Evolutionary conservation across 2,113 vertebrate genomes (phyloP).

Genomic region (Tenebrosternarchus preto): DNA sequence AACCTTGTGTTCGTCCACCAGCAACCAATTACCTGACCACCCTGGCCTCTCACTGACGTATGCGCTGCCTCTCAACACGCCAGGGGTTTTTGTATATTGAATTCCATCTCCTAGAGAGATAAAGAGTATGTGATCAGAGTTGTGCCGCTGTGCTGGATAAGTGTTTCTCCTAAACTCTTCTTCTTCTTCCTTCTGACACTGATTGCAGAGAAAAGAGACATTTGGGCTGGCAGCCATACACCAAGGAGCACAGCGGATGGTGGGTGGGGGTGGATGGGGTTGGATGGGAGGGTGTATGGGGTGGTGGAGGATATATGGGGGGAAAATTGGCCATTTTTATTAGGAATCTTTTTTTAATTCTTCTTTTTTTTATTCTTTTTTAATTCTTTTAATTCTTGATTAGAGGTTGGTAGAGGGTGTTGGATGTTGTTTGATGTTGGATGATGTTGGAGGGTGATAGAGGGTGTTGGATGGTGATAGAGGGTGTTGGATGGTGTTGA

Average conservation of each 20-base stretch:
- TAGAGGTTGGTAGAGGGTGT: too few species aligned
- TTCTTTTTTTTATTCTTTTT: too few species aligned
- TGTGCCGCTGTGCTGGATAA: constrained; percentile 81
- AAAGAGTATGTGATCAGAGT: constrained; percentile 89
- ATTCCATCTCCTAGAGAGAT: constrained; percentile 90
- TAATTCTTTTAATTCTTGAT: too few species aligned
- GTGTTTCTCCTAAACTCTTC: constrained; percentile 80
- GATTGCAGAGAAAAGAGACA: constrained; percentile 78
- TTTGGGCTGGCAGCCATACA: constrained; percentile 68
- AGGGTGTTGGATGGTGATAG: too few species aligned
- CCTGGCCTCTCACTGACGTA: constrained; percentile 85
- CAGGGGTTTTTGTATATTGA: constrained; percentile 85
- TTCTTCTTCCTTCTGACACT: constrained; percentile 75
- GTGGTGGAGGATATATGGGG: too few species aligned
- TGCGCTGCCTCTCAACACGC: constrained; percentile 89
- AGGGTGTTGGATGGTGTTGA: too few species aligned
- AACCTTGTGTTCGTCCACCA: constrained; percentile 78
- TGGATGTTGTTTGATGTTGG: too few species aligned
- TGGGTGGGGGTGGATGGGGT: too few species aligned
- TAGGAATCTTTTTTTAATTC: too few species aligned
- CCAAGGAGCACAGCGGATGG: constrained; percentile 16
- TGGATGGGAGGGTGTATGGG: too few species aligned
- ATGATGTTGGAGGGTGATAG: too few species aligned
- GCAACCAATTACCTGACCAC: constrained; percentile 93
- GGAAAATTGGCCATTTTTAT: too few species aligned